These are phyloP conservation scores for Chaetodon auriga DNA, from an alignment of 2,113 vertebrate genomes.

Conservation along the genomic window DNA sequence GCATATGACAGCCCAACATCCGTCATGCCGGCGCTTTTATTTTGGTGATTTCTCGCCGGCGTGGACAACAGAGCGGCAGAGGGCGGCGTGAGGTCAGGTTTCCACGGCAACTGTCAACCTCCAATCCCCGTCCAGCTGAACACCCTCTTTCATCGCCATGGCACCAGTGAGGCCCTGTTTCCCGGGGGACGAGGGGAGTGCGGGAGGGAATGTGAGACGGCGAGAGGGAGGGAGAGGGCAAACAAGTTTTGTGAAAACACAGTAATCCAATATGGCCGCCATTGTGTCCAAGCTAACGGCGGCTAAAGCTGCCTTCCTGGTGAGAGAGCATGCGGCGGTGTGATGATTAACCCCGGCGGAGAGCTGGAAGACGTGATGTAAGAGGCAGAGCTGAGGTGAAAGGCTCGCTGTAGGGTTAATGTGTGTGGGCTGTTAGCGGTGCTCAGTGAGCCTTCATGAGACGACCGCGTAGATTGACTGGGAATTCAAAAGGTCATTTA, in stretches of 20 bases:
- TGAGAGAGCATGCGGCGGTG: conserved; percentile 43
- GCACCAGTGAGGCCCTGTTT: conserved; percentile 77
- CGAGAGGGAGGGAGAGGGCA: conserved; percentile 73
- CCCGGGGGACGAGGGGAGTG: conserved; percentile 74
- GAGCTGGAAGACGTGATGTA: conserved; percentile 40
- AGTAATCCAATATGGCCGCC: conserved; percentile 81
- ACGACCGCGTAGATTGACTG: background rate
- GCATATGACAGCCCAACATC: conserved; percentile 71
- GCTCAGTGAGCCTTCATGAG: background rate
- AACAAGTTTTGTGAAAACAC: conserved; percentile 81
- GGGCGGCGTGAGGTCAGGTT: conserved; percentile 79
- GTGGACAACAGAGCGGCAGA: conserved; percentile 52
- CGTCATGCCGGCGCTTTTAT: conserved; percentile 68
- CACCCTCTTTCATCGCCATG: conserved; percentile 83
- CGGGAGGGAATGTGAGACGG: conserved; percentile 78
- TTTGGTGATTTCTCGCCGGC: conserved; percentile 37
- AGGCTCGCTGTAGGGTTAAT: conserved; percentile 33
- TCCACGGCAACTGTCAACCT: conserved; percentile 78
- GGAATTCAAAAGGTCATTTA: background rate
- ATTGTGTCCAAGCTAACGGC: conserved; percentile 67
- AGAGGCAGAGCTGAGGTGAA: conserved; percentile 13
- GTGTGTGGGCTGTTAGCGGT: conserved; percentile 25
- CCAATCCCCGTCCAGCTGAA: conserved; percentile 70
- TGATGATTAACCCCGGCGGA: conserved; percentile 69
- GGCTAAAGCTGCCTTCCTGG: conserved; percentile 28